Evolutionary conservation across 2,888 invertebrate species (phyloP), one percentile per base, ranked within the genome.

Genomic region (Andrena praecox): DNA sequence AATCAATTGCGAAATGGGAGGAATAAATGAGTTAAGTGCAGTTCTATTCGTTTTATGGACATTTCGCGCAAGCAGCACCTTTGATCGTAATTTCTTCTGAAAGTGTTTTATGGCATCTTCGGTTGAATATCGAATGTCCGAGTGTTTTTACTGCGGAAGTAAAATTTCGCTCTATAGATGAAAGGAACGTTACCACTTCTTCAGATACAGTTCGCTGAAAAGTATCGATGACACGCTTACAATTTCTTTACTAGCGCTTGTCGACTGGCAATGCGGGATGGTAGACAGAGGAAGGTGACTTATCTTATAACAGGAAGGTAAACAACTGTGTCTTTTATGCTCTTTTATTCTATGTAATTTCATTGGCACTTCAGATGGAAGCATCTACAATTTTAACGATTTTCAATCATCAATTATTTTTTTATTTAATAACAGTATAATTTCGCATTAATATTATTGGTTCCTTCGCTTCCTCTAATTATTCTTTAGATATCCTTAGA

Each of bases 51-150:
- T 60, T 80, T 67, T 27, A 33, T 24, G 20, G 20, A 33, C 48
- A 48, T 82, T 79, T 66, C 59, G 33, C 73, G 35, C 70, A 71
- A 64, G 56, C 71, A 77, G 71, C 70, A 64, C 52, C 66, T 84
- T 82, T 80, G 80, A 85, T 79, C 88, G 74, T 82, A 86, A 87
- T 86, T 84, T 82, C 69, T 72, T 31, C 69, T 64, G 59, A 68
- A 75, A 84, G 63, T 69, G 60, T 79, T 75, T 78, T 60, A 48
- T 16, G 27, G 63, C 62, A 73, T 74, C 84, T 82, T 72, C 67
- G 35, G 20, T 33, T 71, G 86, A 87, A 87, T 87, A 87, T 87
- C 85, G 84, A 83, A 84, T 87, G 77, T 82, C 74, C 74, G 60
- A 66, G 69, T 75, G 71, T 75, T 50, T 75, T 50, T 50, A 31